Evolutionary conservation across 2,113 vertebrate genomes (phyloP).

Genomic region (Chaetorhynchus papuensis): DNA sequence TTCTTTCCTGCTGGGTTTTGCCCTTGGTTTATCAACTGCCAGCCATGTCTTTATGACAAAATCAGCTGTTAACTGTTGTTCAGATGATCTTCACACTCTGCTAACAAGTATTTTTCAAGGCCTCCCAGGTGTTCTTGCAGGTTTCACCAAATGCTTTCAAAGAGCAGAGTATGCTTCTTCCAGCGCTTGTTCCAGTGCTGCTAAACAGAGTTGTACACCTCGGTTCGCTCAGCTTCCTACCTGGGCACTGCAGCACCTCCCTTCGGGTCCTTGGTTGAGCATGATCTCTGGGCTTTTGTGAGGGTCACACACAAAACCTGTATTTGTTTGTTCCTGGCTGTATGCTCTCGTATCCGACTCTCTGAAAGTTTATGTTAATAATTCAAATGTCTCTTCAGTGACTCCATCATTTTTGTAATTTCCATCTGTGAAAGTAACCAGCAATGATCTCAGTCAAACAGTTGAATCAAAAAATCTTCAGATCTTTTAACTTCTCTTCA

Average conservation of each 20-base stretch:
- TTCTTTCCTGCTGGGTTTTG: background rate
- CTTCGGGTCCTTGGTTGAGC: background rate
- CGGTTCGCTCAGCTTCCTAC: accelerated
- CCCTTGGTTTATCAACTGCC: background rate
- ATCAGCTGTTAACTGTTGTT: background rate
- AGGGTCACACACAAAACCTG: background rate
- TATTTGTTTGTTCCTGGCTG: background rate
- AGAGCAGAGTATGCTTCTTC: background rate
- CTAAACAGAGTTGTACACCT: background rate
- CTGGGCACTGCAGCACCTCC: background rate
- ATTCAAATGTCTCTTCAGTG: background rate
- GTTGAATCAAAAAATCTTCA: background rate
- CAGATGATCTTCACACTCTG: background rate
- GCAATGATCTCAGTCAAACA: background rate
- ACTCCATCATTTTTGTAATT: accelerated
- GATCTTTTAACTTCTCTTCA: background rate
- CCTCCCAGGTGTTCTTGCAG: background rate
- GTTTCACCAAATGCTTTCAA: background rate
- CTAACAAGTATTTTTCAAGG: background rate
- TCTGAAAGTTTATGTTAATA: background rate
- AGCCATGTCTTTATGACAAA: background rate
- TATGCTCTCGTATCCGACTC: accelerated
- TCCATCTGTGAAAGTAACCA: background rate
- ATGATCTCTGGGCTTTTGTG: background rate
- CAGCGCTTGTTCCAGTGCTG: background rate